phyloP scores from a whole-genome alignment of 2,113 vertebrate species.

The Hemicordylus capensis region DNA sequence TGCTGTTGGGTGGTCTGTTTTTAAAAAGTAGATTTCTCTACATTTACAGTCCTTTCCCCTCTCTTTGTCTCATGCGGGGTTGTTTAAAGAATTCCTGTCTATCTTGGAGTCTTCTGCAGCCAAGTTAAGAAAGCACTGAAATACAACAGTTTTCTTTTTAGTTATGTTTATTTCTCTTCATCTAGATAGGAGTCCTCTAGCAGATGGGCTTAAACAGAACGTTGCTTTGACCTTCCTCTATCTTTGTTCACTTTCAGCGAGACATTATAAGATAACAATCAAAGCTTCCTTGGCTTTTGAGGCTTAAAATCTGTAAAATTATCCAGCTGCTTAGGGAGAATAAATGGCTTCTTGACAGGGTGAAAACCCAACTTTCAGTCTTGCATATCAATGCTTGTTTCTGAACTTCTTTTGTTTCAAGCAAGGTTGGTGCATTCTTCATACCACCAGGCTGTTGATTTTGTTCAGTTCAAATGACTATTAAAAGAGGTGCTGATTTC shows the following conservation, averaged over 20 bases:
- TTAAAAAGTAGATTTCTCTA: slow-evolving; percentile 40
- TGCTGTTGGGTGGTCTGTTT: slow-evolving; percentile 52
- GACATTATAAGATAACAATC: slow-evolving; percentile 46
- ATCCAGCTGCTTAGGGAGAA: slow-evolving; percentile 45
- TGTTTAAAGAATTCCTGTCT: slow-evolving; percentile 32
- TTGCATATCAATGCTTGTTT: slow-evolving; percentile 37
- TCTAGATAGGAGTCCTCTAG: slow-evolving; percentile 36
- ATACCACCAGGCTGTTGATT: slow-evolving; percentile 7
- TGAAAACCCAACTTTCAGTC: slow-evolving; percentile 34
- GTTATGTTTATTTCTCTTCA: slow-evolving; percentile 17
- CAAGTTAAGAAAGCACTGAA: slow-evolving; percentile 20
- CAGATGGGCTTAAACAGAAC: slow-evolving; percentile 13
- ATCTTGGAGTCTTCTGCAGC: slow-evolving; percentile 7
- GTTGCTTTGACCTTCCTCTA: slow-evolving; percentile 47
- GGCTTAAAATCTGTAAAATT: slow-evolving; percentile 41
- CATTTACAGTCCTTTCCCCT: slow-evolving; percentile 34
- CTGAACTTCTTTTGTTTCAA: slow-evolving; percentile 30
- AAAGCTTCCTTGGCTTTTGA: slow-evolving; percentile 47
- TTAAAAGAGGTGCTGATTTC: slow-evolving; percentile 1
- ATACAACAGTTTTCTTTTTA: slow-evolving; percentile 42
- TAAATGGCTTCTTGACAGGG: slow-evolving; percentile 46
- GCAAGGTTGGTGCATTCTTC: slow-evolving; percentile 16
- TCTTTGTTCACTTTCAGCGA: slow-evolving; percentile 40
- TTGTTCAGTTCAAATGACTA: slow-evolving; percentile 6
- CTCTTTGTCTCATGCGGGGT: not conserved